Base-by-base conservation (phyloP, 1,140 invertebrate species). In the Drosophila ironensis region DNA sequence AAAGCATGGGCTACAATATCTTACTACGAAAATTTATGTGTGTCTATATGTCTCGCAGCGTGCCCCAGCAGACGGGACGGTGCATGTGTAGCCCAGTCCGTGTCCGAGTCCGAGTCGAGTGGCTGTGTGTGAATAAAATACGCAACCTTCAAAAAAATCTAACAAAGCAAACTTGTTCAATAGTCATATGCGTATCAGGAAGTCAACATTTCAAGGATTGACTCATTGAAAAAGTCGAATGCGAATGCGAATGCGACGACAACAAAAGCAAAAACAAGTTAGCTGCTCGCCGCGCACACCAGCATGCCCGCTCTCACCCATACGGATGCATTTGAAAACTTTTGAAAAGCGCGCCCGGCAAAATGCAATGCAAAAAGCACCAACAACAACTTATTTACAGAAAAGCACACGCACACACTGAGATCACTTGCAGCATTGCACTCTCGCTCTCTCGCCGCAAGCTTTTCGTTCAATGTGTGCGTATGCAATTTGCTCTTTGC, bases 141-240 rank as follows among this genome's bases (percentile, higher is more conserved):
- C 72, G 84, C 86, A 88, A 88, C 86, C 86, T 88, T 88, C 86
- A 88, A 88, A 87, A 69, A 84, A 88, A 80, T 88, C 86, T 88
- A 88, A 88, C 80, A 88, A 87, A 88, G 86, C 86, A 88, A 76
- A 87, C 84, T 88, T 88, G 86, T 88, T 88, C 86, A 88, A 86
- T 88, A 88, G 78, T 88, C 78, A 88, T 88, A 88, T 88, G 87
- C 87, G 87, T 88, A 88, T 88, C 87, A 88, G 87, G 87, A 88
- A 88, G 87, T 88, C 75, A 88, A 88, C 81, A 76, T 88, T 88
- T 88, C 87, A 88, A 88, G 87, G 87, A 88, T 88, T 88, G 87
- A 88, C 77, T 88, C 87, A 88, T 88, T 88, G 87, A 88, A 88
- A 72, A 88, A 88, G 87, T 82, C 87, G 87, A 84, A 86, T 86